A percentile compares a stretch with the other conserved stretches of the same genome.
Conservation (phyloP, 2,797 vertebrate species). For the Myioborus miniatus region DNA sequence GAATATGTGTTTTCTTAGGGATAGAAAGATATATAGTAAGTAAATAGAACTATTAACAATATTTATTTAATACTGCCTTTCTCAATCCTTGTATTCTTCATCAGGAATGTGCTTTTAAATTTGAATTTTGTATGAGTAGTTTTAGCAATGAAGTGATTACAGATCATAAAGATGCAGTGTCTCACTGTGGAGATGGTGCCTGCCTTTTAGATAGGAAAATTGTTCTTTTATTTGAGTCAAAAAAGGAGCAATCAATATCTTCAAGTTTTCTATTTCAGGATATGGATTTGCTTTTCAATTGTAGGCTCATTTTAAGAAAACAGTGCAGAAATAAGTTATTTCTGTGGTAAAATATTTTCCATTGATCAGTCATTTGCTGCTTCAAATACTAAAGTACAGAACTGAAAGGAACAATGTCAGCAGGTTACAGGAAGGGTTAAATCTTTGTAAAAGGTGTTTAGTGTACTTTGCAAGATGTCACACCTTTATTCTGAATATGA, state of each 20-base stretch:
- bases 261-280: slow-evolving; percentile 37
- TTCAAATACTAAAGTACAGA: neutral
- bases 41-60: neutral
- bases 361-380: slow-evolving; percentile 43
- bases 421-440: neutral
- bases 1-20: neutral
- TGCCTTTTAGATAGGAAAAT: slow-evolving; percentile 17
- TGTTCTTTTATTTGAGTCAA: slow-evolving; percentile 35
- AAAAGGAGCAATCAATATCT: slow-evolving; percentile 36
- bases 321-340: slow-evolving; percentile 29
- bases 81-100: neutral
- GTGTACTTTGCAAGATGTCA: neutral
- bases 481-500: neutral
- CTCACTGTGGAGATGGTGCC: neutral
- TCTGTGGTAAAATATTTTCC: slow-evolving; percentile 37
- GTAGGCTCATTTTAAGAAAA: slow-evolving; percentile 40
- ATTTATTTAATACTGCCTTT: neutral
- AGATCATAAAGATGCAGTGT: neutral
- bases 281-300: slow-evolving; percentile 53
- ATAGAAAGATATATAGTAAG: neutral
- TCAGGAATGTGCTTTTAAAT: neutral
- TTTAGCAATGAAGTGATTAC: neutral
- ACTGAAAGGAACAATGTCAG: slow-evolving; percentile 1
- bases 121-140: neutral
- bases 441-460: neutral